These are phyloP conservation scores for Cyanistes caeruleus DNA, from an alignment of 2,113 vertebrate species.

Conservation along the genomic window DNA sequence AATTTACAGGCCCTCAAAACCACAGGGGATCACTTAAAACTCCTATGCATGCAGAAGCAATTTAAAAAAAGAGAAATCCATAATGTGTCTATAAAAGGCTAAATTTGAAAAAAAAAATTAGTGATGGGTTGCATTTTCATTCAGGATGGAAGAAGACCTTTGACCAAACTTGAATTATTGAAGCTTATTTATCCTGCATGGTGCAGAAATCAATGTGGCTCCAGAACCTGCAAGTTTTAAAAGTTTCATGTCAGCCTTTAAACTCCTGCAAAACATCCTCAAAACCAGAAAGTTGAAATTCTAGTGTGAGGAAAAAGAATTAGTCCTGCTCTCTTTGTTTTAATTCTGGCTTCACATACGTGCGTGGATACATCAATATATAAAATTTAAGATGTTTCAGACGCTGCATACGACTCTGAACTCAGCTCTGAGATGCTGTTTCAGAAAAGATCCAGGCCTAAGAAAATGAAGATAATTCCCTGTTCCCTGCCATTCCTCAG, in stretches of 20 bases:
- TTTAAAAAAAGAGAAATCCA: conserved; percentile 30
- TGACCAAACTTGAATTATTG: not conserved
- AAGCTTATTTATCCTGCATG: not conserved
- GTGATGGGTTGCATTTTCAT: not conserved
- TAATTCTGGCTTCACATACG: not conserved
- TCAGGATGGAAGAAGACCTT: not conserved
- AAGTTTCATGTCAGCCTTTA: not conserved
- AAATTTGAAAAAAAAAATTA: not conserved
- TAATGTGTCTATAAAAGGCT: not conserved
- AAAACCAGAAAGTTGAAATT: not conserved
- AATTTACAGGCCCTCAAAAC: not conserved
- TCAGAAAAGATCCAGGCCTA: not conserved
- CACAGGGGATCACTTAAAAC: conserved; percentile 1
- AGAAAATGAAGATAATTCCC: conserved; percentile 4
- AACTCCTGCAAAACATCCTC: not conserved
- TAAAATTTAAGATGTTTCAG: not conserved
- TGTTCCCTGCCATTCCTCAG: not conserved
- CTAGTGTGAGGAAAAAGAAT: not conserved
- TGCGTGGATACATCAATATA: not conserved
- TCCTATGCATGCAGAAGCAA: not conserved
- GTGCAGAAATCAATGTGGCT: not conserved
- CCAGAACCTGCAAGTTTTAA: not conserved
- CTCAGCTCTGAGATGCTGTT: not conserved
- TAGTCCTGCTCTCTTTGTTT: not conserved
- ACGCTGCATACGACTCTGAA: not conserved